Conservation (phyloP, 2,797 vertebrate species). For the Danio kyathit region DNA sequence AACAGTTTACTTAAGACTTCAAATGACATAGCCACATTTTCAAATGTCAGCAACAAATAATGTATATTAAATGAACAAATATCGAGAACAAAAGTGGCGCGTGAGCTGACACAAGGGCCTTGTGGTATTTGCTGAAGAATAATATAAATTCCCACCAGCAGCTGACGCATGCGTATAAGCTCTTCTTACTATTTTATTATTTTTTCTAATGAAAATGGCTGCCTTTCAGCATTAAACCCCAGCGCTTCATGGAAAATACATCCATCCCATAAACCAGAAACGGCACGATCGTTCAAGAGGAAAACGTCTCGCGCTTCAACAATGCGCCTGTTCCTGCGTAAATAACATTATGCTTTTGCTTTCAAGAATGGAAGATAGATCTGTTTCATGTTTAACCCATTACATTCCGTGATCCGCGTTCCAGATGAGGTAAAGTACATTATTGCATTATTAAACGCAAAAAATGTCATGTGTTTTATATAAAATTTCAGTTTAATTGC, state of each 20-base stretch:
- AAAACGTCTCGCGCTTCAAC: conserved; percentile 27
- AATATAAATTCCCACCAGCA: conserved; percentile 62
- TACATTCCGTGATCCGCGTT: conserved; percentile 69
- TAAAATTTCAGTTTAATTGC: neutral
- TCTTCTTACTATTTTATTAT: conserved; percentile 72
- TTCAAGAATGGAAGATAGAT: conserved; percentile 73
- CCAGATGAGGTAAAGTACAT: conserved; percentile 77
- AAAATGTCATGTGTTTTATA: neutral
- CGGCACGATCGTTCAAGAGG: conserved; percentile 23
- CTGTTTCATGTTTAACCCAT: conserved; percentile 77
- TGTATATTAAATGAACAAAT: neutral
- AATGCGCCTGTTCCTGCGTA: conserved; percentile 49
- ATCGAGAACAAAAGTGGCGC: neutral
- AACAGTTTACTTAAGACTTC: neutral
- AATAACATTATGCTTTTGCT: conserved; percentile 67
- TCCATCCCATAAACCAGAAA: conserved; percentile 53
- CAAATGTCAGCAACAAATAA: neutral
- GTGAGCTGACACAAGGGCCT: neutral
- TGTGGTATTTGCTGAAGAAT: conserved; percentile 36
- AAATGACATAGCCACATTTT: neutral
- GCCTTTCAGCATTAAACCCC: conserved; percentile 77
- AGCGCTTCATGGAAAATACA: conserved; percentile 64
- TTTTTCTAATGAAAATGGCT: conserved; percentile 83
- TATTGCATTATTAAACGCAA: neutral
- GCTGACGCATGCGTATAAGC: conserved; percentile 76